Evolutionary conservation across 2,113 vertebrate species (phyloP).

Genomic region (Bambusicola thoracicus): DNA sequence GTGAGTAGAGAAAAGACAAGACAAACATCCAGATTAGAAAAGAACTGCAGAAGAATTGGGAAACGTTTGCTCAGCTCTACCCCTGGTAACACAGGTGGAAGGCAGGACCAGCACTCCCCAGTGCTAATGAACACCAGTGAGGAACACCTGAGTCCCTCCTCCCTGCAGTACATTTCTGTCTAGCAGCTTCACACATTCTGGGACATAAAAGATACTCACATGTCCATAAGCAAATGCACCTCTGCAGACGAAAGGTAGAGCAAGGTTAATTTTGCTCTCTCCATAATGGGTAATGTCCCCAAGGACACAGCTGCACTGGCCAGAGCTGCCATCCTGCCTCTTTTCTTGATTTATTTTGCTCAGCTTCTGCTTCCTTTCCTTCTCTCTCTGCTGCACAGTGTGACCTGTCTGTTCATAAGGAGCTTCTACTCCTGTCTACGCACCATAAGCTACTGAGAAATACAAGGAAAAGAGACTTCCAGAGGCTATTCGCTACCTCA

Average conservation of each 20-base stretch:
- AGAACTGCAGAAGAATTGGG: conserved; percentile 63
- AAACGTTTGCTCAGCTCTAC: conserved; percentile 7
- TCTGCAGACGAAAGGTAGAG: neutral
- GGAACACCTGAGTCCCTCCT: neutral
- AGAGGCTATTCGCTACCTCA: neutral
- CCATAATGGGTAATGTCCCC: neutral
- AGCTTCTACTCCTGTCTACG: neutral
- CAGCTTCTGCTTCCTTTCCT: neutral
- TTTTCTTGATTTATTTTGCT: neutral
- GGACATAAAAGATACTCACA: neutral
- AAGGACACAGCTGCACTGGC: neutral
- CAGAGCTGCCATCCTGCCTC: neutral
- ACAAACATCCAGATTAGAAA: conserved; percentile 75
- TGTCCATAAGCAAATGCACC: neutral
- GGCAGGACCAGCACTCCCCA: neutral
- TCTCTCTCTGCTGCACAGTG: neutral
- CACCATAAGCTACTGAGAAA: neutral
- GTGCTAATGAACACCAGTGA: neutral
- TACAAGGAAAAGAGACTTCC: neutral
- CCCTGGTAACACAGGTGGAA: neutral
- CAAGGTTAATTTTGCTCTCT: neutral
- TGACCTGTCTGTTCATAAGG: neutral
- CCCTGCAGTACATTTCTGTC: neutral
- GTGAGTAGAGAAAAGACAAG: conserved; percentile 75
- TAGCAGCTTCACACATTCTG: neutral